Base-by-base conservation (phyloP, 1,140 invertebrate genomes). In the Ditylenchus dipsaci region DNA sequence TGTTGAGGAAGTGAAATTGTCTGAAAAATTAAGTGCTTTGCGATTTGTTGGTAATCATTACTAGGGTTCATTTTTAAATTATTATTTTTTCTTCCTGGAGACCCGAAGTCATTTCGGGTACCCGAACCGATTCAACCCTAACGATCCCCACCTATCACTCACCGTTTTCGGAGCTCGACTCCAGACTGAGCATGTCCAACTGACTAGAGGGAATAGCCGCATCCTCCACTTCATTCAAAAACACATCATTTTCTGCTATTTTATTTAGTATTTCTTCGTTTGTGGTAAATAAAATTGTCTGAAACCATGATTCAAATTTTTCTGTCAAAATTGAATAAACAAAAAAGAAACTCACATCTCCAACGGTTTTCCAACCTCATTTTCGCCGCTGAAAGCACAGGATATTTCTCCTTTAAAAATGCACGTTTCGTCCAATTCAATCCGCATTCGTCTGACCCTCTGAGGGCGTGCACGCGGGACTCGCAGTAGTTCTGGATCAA, bases 271-370 rank as follows among this genome's bases (percentile, higher is more conserved):
- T 85, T 27, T 75, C 75, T 43, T 85, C 85, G 72, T 85, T 84
- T 11, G 76, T 84, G 29, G 85, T 84, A 65, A 85, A 86, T 65
- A 86, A 64, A 60, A 86, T 85, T 7, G 84, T 86, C 69, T 78
- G 49, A 61, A 73, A 65, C 59, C 9, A 56, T 27, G 15, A 29
- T 33, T 15, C 13, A n/a, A 72, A 17, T 45, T 67, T 30, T 30
- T 64, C 23, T 64, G 8, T 58, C 17, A 1, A 23, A n/a, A 64
- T n/a, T 45, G 45, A 13, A 45, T 64, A n/a, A 61, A 11, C 17
- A 0, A 7, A 15, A 27, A 17, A 17, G 19, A 11, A 60, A 29
- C 3, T 53, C 15, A 72, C 71, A 67, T 73, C 71, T 27, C 71
- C 27, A 73, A 38, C 1, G 63, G 58, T 47, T 71, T 65, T 21